phyloP scores from a whole-genome alignment of 2,888 invertebrate species.

The Stomorhina lunata region DNA sequence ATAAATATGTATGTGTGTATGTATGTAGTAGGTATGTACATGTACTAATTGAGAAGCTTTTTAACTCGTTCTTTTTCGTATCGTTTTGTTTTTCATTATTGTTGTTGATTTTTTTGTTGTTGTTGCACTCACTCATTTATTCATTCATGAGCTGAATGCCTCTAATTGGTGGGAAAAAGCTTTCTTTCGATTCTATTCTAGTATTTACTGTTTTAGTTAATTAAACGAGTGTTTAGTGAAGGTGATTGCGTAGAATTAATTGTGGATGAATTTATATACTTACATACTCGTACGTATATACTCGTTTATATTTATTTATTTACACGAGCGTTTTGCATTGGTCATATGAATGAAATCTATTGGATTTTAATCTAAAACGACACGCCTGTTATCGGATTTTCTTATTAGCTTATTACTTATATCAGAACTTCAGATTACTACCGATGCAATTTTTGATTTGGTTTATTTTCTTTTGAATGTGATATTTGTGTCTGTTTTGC shows the following conservation, averaged over 20 bases:
- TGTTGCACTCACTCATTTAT: neutral
- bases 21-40: too few relatives aligned
- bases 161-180: constrained; percentile 45
- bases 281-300: neutral
- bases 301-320: too few relatives aligned
- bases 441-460: too few relatives aligned
- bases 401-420: too few relatives aligned
- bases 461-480: too few relatives aligned
- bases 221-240: constrained; percentile 8
- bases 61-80: constrained; percentile 43
- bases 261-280: neutral
- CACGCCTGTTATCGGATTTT: too few relatives aligned
- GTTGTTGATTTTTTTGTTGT: neutral
- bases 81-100: too few relatives aligned
- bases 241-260: constrained; percentile 5
- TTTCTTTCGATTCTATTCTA: neutral
- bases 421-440: too few relatives aligned
- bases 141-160: neutral
- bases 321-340: neutral
- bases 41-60: constrained; percentile 36
- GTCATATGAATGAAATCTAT: too few relatives aligned
- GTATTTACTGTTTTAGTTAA: neutral
- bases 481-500: too few relatives aligned
- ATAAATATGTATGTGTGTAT: neutral
- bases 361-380: too few relatives aligned